A percentile compares a stretch with the other conserved stretches of the same genome.
These are phyloP conservation scores for Siniperca chuatsi DNA, from an alignment of 2,113 vertebrate species.

Conservation along the genomic window DNA sequence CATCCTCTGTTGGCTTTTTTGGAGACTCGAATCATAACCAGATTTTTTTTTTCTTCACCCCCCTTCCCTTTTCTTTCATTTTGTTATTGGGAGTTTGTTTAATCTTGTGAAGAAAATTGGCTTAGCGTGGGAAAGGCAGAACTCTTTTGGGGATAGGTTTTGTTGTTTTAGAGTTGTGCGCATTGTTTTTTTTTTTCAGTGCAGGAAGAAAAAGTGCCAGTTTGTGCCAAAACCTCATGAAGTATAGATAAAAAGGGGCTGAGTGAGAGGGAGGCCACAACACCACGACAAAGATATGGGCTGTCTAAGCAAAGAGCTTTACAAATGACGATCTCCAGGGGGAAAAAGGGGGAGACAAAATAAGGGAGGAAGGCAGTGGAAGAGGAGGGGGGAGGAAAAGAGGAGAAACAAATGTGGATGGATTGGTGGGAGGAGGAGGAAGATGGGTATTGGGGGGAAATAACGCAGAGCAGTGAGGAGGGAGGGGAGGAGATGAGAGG, in stretches of 20 bases:
- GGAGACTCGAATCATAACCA: slow-evolving; percentile 83
- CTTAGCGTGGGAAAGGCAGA: slow-evolving; percentile 84
- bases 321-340: slow-evolving; percentile 84
- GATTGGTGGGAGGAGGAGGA: slow-evolving; percentile 75
- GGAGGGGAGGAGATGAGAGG: slow-evolving; percentile 67
- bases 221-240: slow-evolving; percentile 85
- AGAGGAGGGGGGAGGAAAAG: slow-evolving; percentile 51
- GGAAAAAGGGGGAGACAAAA: slow-evolving; percentile 58
- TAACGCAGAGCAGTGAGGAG: slow-evolving; percentile 67
- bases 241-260: slow-evolving; percentile 78
- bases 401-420: slow-evolving; percentile 81
- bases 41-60: slow-evolving; percentile 53
- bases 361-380: slow-evolving; percentile 63
- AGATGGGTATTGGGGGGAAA: slow-evolving; percentile 59
- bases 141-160: slow-evolving; percentile 76
- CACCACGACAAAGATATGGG: slow-evolving; percentile 83
- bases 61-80: slow-evolving; percentile 58
- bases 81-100: slow-evolving; percentile 80
- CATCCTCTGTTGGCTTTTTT: slow-evolving; percentile 79
- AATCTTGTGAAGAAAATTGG: slow-evolving; percentile 84
- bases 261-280: slow-evolving; percentile 79
- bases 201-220: slow-evolving; percentile 75
- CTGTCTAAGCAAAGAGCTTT: slow-evolving; percentile 82
- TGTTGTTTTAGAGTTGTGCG: slow-evolving; percentile 81
- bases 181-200: slow-evolving; percentile 60